Evolutionary conservation across 2,113 vertebrate genomes (phyloP).

Genomic region (Pachyramphus minor): DNA sequence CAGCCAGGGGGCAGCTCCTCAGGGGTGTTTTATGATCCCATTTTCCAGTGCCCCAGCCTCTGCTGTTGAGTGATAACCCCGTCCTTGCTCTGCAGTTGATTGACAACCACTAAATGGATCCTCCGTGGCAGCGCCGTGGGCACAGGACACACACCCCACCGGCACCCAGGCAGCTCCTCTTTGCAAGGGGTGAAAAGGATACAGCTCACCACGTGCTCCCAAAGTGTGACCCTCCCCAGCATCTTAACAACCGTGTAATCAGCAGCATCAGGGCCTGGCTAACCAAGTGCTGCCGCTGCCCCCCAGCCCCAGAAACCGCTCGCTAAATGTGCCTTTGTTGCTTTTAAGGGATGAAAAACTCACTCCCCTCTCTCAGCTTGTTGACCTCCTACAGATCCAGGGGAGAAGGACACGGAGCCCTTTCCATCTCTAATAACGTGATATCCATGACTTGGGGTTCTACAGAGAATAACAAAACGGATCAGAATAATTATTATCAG

Average conservation of each 20-base stretch:
- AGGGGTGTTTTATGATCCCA: accelerated
- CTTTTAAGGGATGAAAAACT: neutral
- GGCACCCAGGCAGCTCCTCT: neutral
- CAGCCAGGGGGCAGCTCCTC: neutral
- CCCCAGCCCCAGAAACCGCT: accelerated
- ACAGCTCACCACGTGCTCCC: neutral
- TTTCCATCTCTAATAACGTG: neutral
- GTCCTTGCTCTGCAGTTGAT: accelerated
- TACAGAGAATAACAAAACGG: neutral
- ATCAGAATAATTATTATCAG: neutral
- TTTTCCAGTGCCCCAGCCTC: neutral
- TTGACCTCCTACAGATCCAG: neutral
- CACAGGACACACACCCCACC: neutral
- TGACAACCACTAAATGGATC: neutral
- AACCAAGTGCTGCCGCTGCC: neutral
- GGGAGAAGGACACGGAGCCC: neutral
- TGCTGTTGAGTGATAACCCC: neutral
- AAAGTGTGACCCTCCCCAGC: neutral
- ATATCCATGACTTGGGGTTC: neutral
- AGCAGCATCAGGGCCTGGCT: neutral
- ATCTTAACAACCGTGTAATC: neutral
- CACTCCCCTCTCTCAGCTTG: neutral
- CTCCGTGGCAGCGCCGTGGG: neutral
- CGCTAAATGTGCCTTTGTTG: neutral
- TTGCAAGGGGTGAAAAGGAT: neutral